Evolutionary conservation across 2,113 vertebrate genomes (phyloP).

Genomic region (Dinomys branickii): DNA sequence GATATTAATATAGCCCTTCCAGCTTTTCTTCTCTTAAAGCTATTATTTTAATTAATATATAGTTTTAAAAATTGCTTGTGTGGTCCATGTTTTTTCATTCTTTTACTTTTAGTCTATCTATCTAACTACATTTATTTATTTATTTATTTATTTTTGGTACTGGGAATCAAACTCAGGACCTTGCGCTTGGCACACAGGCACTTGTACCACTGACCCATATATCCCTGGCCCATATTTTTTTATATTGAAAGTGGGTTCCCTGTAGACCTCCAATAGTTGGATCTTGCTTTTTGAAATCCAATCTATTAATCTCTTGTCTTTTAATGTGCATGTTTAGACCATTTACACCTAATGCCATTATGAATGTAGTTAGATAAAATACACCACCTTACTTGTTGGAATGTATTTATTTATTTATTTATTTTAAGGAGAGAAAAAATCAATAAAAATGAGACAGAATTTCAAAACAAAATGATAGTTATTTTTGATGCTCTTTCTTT

Average conservation of each 20-base stretch:
- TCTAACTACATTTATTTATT: too few species aligned
- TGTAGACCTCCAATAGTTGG: not conserved
- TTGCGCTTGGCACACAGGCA: too few species aligned
- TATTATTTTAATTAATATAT: not conserved
- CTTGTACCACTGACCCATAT: too few species aligned
- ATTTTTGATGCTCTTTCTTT: not conserved
- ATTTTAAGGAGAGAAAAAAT: too few species aligned
- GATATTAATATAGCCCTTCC: not conserved
- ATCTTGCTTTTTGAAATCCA: not conserved
- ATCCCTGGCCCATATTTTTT: not conserved
- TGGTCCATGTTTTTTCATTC: not conserved
- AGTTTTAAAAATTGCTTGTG: constrained; percentile 3
- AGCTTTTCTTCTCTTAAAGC: not conserved
- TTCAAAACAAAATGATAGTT: not conserved
- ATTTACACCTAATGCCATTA: not conserved
- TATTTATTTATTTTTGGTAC: too few species aligned
- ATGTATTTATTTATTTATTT: not conserved
- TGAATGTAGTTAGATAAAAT: not conserved
- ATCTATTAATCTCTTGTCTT: not conserved
- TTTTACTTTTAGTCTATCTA: not conserved
- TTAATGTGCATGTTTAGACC: not conserved
- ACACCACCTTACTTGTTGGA: not conserved
- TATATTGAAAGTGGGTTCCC: not conserved
- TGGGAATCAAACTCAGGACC: too few species aligned
- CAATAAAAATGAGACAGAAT: too few species aligned